phyloP scores from a whole-genome alignment of 2,888 invertebrate species.

The Lathronympha strigana region DNA sequence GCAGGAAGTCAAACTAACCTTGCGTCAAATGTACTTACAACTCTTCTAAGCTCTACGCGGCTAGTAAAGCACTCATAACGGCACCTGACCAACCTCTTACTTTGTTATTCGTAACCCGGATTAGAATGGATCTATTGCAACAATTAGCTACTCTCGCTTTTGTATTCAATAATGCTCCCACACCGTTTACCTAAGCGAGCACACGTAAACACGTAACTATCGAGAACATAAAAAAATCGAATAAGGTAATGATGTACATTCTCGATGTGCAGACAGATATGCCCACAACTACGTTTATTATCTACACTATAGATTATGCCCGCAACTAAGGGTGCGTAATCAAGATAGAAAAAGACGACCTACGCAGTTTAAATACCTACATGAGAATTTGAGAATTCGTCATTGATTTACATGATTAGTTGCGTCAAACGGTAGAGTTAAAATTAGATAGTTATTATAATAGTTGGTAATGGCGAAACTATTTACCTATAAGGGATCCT shows the following conservation, averaged over 20 bases:
- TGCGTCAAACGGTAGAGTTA: no score
- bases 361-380: no score
- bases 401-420: no score
- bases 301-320: no score
- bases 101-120: conserved; percentile 38
- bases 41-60: conserved; percentile 27
- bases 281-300: no score
- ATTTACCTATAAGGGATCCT: no score
- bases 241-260: conserved; percentile 23
- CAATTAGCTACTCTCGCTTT: conserved; percentile 50
- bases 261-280: no score
- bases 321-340: no score
- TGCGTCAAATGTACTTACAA: conserved; percentile 28
- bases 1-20: conserved; percentile 44
- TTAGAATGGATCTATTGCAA: conserved; percentile 40
- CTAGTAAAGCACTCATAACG: neutral
- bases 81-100: neutral
- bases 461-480: no score
- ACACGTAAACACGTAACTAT: conserved; percentile 51
- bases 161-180: conserved; percentile 58
- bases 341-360: no score
- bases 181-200: conserved; percentile 47
- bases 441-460: no score
- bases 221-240: conserved; percentile 36
- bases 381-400: no score